phyloP scores from a whole-genome alignment of 2,888 invertebrate genomes.

The Chrysolina americana region DNA sequence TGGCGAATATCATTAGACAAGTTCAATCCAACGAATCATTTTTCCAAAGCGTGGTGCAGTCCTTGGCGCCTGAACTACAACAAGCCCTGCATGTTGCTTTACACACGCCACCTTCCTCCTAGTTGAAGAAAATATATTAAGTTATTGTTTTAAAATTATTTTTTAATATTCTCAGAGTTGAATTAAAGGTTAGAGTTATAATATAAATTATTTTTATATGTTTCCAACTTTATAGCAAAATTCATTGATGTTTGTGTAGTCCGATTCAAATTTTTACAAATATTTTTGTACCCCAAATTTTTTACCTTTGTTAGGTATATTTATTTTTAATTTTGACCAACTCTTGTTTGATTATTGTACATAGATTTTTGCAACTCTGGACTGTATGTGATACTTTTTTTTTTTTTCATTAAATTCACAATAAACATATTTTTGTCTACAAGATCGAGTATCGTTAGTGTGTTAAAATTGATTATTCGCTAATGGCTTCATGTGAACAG shows the following conservation, averaged over 20 bases:
- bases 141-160: constrained; percentile 46
- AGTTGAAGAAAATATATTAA: constrained; percentile 44
- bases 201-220: constrained; percentile 52
- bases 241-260: constrained; percentile 45
- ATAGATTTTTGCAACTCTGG: constrained; percentile 47
- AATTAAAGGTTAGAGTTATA: constrained; percentile 45
- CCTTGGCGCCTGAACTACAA: constrained; percentile 85
- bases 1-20: constrained; percentile 88
- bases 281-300: constrained; percentile 42
- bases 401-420: constrained; percentile 58
- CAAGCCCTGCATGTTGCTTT: constrained; percentile 86
- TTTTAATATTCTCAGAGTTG: constrained; percentile 43
- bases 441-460: constrained; percentile 56
- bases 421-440: constrained; percentile 58
- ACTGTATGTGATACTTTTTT: constrained; percentile 65
- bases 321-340: constrained; percentile 40
- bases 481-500: constrained; percentile 51
- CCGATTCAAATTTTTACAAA: constrained; percentile 45
- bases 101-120: constrained; percentile 60
- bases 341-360: constrained; percentile 49
- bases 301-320: constrained; percentile 24
- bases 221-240: constrained; percentile 45
- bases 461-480: constrained; percentile 57
- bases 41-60: constrained; percentile 70
- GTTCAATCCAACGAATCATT: constrained; percentile 79